A percentile compares a stretch with the other conserved stretches of the same genome.
Evolutionary conservation across 30 jellyfish, hydroid and myxozoan genomes (phyloP).

Genomic region (Phacellophora camtschatica): DNA sequence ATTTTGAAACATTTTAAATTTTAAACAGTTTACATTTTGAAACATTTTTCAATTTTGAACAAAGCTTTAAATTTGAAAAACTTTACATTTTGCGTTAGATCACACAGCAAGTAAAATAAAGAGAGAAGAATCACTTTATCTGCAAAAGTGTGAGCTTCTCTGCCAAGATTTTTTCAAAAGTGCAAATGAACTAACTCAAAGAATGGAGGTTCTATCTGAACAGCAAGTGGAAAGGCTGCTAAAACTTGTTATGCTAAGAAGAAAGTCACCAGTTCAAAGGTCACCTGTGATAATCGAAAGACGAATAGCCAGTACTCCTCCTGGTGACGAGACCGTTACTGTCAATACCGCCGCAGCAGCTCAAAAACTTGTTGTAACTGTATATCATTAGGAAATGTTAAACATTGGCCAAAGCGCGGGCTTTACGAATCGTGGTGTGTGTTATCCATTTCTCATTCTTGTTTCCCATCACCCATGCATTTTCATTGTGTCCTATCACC

Average conservation of each 20-base stretch:
- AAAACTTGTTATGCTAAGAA: not conserved
- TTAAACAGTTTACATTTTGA: too few relatives aligned
- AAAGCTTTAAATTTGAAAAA: not conserved
- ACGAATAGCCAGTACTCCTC: not conserved
- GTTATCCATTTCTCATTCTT: too few relatives aligned
- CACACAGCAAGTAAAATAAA: too few relatives aligned
- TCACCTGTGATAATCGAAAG: not conserved
- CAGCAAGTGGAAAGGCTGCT: not conserved
- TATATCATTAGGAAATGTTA: not conserved
- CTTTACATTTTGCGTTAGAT: too few relatives aligned
- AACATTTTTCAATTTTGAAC: too few relatives aligned
- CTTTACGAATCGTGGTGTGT: too few relatives aligned
- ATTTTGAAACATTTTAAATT: too few relatives aligned
- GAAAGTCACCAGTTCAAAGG: not conserved
- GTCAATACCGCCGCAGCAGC: not conserved
- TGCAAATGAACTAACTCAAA: not conserved
- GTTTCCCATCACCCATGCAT: too few relatives aligned
- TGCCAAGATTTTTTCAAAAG: constrained; percentile 14
- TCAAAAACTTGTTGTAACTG: not conserved
- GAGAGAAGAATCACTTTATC: not conserved
- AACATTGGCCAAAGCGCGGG: too few relatives aligned
- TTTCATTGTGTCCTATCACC: too few relatives aligned
- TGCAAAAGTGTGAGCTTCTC: not conserved
- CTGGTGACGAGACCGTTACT: not conserved
- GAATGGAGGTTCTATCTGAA: not conserved